Base-by-base conservation (phyloP, 2,888 invertebrate species). In the Drosophila demipolita region DNA sequence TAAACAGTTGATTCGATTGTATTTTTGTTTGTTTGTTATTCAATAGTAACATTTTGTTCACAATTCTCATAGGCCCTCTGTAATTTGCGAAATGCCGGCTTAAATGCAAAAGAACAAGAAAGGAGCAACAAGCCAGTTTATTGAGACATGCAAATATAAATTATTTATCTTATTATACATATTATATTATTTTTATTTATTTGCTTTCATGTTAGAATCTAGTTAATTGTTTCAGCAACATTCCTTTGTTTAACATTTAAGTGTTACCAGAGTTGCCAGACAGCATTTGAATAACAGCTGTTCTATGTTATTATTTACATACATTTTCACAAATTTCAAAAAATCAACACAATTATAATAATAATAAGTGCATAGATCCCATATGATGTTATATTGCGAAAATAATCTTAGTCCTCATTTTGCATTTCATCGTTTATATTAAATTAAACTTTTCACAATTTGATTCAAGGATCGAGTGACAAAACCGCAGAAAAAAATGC, bases 401-500 rank as follows among this genome's bases (percentile, higher is more conserved):
- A 45, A 15, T 15, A 15, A 23, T 45, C 1, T 23, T 23, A 15
- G 15, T 7, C 20, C 3, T 15, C 12, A 23, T 20, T 45, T 23
- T 3, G 7, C 3, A 45, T 15, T 4, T 45, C 0, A 45, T 15
- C 4, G 7, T 9, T 40, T 2, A 40, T n/a, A 9, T 9, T 40
- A 9, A 40, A n/a, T n/a, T 9, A n/a, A 40, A n/a, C n/a, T 4
- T 45, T 45, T 23, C 1, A 3, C 7, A 23, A 45, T 45, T 89
- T 83, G 75, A 79, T 91, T 92, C 76, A 84, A 92, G 92, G 92
- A 92, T 91, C 92, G 92, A 88, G 92, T 92, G 55, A 92, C 92
- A 68, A 92, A 92, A 83, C 92, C 92, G 64, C 92, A 92, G 76
- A 92, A 92, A 69, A 92, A 92, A 78, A 92, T 92, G 93, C 85